Percentiles rank a stretch among this genome's conserved stretches.
Evolutionary conservation across 2,113 vertebrate species (phyloP).

Genomic region (Anolis carolinensis): DNA sequence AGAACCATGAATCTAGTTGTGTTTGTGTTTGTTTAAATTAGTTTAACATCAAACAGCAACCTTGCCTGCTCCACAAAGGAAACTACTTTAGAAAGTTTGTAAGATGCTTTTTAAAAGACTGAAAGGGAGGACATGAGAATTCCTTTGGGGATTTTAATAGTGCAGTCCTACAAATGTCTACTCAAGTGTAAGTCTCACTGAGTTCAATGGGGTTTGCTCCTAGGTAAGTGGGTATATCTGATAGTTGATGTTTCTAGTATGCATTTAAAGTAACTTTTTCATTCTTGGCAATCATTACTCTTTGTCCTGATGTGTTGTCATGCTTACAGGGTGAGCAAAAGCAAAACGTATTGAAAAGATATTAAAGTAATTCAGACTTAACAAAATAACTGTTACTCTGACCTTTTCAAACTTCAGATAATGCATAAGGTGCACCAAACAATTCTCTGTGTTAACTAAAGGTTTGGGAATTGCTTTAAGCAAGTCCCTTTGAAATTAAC

Average conservation of each 20-base stretch:
- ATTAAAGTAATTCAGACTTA: neutral
- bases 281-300: neutral
- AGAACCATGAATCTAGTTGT: neutral
- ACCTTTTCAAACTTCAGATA: neutral
- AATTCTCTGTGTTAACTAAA: neutral
- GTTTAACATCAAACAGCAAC: neutral
- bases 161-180: neutral
- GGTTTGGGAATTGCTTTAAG: neutral
- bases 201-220: neutral
- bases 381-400: neutral
- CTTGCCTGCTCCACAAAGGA: neutral
- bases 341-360: neutral
- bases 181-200: neutral
- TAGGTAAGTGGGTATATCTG: neutral
- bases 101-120: neutral
- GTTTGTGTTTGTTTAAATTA: neutral
- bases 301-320: neutral
- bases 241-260: neutral
- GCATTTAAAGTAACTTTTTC: neutral
- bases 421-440: neutral
- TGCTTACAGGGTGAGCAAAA: neutral
- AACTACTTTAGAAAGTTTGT: neutral
- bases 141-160: neutral
- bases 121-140: neutral
- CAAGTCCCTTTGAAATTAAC: neutral